Evolutionary conservation across 2,888 invertebrate genomes (phyloP), one percentile per base, ranked within the genome.

Genomic region (Salticus scenicus): DNA sequence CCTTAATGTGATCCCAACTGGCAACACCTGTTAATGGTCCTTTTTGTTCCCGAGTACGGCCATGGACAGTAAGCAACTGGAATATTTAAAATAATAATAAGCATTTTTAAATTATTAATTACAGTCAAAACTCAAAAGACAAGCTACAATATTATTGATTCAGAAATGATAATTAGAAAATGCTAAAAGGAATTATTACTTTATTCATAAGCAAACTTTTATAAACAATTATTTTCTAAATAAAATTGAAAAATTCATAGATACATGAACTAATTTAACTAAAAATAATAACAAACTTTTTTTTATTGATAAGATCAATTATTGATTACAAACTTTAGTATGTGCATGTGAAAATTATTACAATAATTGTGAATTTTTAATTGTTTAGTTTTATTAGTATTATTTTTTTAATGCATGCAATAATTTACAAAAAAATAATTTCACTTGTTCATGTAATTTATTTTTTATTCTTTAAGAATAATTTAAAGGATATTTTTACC

Each of bases 21-120:
- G 99, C 99, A 76, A 98, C 91, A 20, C 99, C 99, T 2, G 99
- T 99, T 24, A 96, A 92, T 0, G 96, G 96, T n/a, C 99, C 99
- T 91, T 97, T 98, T 92, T 98, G 98, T 88, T 99, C 98, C 82
- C 97, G 93, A 0, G 97, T 98, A 88, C 99, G 93, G 0, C 99
- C 99, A 92, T 99, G 99, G 28, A 99, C 96, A 8, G 99, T 98
- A 41, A 99, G 92, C 90, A 98, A 92, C 91, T 95, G 94, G 14
- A 78, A 69, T 42, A 67, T 10, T 7, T 4, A 31, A 14, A 67
- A 17, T 14, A 2, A 63, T 51, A 10, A 51, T 20, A 51, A 47
- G 28, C 28, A 1, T 66, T 31, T 27, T 14, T 63, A 0, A 63
- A 27, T 10, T 63, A 1, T 14, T 24, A 63, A 24, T 2, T 27